Percentiles rank a stretch among this genome's conserved stretches.
Evolutionary conservation across 1,140 invertebrate species (phyloP).

Genomic region (Macrobrachium nipponense): DNA sequence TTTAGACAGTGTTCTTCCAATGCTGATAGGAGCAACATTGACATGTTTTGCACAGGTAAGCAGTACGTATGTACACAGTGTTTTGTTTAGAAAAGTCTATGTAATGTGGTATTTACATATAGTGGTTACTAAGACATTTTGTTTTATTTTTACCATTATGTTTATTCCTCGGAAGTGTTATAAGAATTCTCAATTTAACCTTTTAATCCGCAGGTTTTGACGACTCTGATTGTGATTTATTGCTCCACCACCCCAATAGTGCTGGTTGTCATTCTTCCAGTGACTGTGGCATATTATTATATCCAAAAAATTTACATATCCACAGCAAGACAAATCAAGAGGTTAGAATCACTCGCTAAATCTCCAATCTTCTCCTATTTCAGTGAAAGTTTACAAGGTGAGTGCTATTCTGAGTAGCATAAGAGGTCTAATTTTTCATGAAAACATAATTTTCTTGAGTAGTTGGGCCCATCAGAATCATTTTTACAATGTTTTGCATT

Average conservation of each 20-base stretch:
- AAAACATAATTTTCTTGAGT: background rate
- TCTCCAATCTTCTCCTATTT: constrained; percentile 60
- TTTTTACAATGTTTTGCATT: too few species aligned
- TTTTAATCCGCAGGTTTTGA: constrained; percentile 3
- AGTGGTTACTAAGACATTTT: too few species aligned
- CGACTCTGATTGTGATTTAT: constrained; percentile 42
- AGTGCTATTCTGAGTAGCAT: background rate
- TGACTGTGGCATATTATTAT: constrained; percentile 42
- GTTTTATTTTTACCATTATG: background rate
- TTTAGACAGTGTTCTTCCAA: constrained; percentile 16
- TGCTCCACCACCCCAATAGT: constrained; percentile 20
- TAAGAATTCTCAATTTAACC: background rate
- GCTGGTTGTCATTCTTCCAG: constrained; percentile 33
- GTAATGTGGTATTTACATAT: too few species aligned
- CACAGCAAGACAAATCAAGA: constrained; percentile 47
- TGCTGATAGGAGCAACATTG: background rate
- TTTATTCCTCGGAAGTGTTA: too few species aligned
- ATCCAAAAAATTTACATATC: constrained; percentile 54
- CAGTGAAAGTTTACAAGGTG: constrained; percentile 45
- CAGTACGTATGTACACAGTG: too few species aligned
- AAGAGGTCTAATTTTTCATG: background rate
- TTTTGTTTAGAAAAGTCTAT: background rate
- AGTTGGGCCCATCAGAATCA: too few species aligned
- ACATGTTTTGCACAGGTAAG: constrained; percentile 25
- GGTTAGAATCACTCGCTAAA: constrained; percentile 43